Conservation (phyloP, 2,113 vertebrate species). For the Microtus richardsoni region DNA sequence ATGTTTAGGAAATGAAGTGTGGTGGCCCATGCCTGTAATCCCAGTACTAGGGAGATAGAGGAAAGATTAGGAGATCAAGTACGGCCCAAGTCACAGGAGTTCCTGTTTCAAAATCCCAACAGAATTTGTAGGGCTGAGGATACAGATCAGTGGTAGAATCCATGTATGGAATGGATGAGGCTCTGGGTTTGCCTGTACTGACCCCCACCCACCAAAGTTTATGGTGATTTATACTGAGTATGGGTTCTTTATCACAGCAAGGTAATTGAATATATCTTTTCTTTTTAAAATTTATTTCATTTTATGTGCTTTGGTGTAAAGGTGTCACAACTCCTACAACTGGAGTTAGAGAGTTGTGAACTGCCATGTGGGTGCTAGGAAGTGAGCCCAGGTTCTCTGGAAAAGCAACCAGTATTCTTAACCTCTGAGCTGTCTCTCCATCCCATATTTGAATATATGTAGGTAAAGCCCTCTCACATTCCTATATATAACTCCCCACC, state of each 20-base stretch:
- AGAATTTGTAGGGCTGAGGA: neutral
- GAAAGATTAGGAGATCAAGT: neutral
- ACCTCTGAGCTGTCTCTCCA: too few species aligned
- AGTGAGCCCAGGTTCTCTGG: too few species aligned
- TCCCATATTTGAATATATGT: conserved; percentile 14
- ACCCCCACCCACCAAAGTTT: neutral
- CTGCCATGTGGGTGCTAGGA: too few species aligned
- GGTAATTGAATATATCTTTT: conserved; percentile 1
- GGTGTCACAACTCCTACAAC: too few species aligned
- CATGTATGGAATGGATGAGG: neutral
- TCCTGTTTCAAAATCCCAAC: neutral
- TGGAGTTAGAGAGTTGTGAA: too few species aligned
- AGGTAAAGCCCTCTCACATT: neutral
- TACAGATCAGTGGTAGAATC: neutral
- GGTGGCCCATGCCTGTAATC: neutral
- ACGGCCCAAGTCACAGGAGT: neutral
- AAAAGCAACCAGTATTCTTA: too few species aligned
- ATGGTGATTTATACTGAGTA: neutral
- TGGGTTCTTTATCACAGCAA: conserved; percentile 3
- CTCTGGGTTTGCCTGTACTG: neutral
- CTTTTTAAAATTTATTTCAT: too few species aligned
- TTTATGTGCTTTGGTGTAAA: too few species aligned
- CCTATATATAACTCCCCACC: neutral
- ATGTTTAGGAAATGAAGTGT: neutral
- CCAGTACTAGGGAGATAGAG: neutral